phyloP scores from a whole-genome alignment of 2,888 invertebrate species.

The Nomada flava region DNA sequence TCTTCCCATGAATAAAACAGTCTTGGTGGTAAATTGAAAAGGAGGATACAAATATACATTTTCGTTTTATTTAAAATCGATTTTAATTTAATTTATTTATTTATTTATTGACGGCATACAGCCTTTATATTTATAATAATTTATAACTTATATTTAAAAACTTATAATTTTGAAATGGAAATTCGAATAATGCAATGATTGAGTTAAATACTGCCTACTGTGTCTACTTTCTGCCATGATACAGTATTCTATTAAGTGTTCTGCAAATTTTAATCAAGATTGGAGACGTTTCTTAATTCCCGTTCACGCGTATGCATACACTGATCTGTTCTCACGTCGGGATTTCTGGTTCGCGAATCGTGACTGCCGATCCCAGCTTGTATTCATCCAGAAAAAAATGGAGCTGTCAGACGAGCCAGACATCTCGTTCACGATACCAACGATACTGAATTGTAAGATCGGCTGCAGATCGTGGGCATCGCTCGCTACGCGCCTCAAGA shows the following conservation, averaged over 20 bases:
- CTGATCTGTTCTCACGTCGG: constrained; percentile 57
- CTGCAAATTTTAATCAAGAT: not conserved
- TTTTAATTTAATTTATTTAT: no score
- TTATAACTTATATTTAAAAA: no score
- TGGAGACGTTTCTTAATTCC: constrained; percentile 13
- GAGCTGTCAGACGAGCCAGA: constrained; percentile 55
- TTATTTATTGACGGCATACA: no score
- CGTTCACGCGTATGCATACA: constrained; percentile 28
- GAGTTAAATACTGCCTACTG: no score
- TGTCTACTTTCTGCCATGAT: no score
- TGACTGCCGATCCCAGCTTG: constrained; percentile 72
- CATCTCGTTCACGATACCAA: constrained; percentile 46
- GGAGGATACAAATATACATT: no score
- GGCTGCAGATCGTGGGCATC: constrained; percentile 50
- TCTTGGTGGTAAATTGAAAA: no score
- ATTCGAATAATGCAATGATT: no score
- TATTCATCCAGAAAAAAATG: constrained; percentile 55
- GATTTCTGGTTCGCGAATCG: constrained; percentile 56
- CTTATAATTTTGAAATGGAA: no score
- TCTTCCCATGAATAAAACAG: no score
- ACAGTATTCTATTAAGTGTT: not conserved
- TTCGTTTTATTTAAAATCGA: no score
- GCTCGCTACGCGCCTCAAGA: constrained; percentile 19
- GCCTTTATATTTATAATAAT: no score
- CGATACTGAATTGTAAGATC: constrained; percentile 42